Evolutionary conservation across 64 coral and sea anemone species (phyloP), one percentile per base, ranked within the genome.

Genomic region (Porites lutea): DNA sequence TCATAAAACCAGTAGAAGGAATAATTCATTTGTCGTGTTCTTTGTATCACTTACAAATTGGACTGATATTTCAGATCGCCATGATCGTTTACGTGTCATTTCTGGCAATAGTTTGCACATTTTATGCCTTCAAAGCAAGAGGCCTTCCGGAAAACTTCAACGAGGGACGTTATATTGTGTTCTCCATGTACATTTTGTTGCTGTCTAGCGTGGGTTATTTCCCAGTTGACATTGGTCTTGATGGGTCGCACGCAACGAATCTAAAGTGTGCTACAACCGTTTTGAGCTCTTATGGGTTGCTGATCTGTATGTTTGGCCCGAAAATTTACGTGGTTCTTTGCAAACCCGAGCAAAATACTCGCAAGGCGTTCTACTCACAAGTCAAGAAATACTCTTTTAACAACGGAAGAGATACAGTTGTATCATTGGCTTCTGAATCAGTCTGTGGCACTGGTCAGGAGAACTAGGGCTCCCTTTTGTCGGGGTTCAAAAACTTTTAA

Each of bases 291-390:
- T 84, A 92, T 59, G 91, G 91, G 1, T 54, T 92, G 22, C 61
- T 87, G 8, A 13, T 65, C 48, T 92, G 91, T 22, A 92, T 92
- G 82, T 92, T 92, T 69, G 59, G 47, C 37, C 91, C 91, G 4
- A 92, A 92, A 65, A 67, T 92, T 11, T 92, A 87, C 61, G 82
- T 92, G 3, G 79, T 92, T 50, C 20, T 87, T 13, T 65, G 52
- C 7, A 59, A 87, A 11, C 91, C 91, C 23, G 91, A 92, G 61
- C 57, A 87, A 62, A 92, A 92, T 20, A 92, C 91, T 1, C 21
- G 54, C 3, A 49, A 79, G 50, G 83, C 83, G 22, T 63, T 72
- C 5, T 78, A 82, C 59, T 74, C 73, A 10, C 82, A 92, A 48
- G 57, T 92, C 0, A 18, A 82, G 2, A 63, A 49, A 21, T 84